Base-by-base conservation (phyloP, 2,797 vertebrate species). In the Poeciliopsis paucimaculata region DNA sequence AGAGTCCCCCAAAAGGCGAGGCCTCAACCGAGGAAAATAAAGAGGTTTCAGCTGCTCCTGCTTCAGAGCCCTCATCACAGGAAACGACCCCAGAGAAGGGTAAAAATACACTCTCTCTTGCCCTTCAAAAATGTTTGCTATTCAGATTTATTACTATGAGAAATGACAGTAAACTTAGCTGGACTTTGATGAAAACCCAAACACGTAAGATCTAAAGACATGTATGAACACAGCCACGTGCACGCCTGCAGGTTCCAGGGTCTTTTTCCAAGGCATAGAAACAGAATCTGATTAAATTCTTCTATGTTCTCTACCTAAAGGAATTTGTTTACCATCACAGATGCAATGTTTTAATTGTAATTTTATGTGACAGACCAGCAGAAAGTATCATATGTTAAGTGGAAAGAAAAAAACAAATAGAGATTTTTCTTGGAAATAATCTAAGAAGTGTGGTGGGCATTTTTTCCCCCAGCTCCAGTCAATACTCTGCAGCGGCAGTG, bases 1-100 rank as follows among this genome's bases (percentile, higher is more conserved):
- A 99, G 98, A 99, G 98, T 91, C 97, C 97, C 43, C 98, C 97
- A 11, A 98, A 97, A 91, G 94, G 96, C 4, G 98, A 99, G 81
- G 88, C 93, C 12, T 89, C 93, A 86, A 91, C 91, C 70, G 98
- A 99, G 87, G 95, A 95, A 91, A 96, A 87, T 92, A 98, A 97
- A 95, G 98, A 99, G 41, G 95, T 93, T 72, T 55, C 94, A 26
- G 93, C 94, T 1, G 89, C 95, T 53, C 96, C 97, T 11, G 96
- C 89, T 15, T 96, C 97, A 2, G 98, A 99, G 90, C 95, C 97
- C 0, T 96, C 97, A 2, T 97, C 97, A 80, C 97, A 97, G 93
- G 98, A 99, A 93, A 83, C 95, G 76, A 97, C 97, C 0, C 97
- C 98, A 70, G 98, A 99, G 89, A 99, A 98, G 94, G 97, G 98